Evolutionary conservation across 1,140 invertebrate species (phyloP), one percentile per base, ranked within the genome.

Genomic region (Drosophila melanica): DNA sequence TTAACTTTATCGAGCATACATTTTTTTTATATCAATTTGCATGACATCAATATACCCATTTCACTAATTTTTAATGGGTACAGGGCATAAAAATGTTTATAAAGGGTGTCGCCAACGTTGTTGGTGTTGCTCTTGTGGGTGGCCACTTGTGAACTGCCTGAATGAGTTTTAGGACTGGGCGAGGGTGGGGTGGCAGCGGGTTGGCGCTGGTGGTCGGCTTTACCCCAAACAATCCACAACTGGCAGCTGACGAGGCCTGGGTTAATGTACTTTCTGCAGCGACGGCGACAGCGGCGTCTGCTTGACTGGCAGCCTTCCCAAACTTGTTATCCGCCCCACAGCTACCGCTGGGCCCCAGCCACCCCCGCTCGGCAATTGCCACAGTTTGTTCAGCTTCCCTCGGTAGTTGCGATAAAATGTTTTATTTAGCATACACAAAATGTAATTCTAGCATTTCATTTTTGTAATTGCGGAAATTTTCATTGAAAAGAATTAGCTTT

Each of bases 391-490:
- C 47, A 54, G 42, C 58, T 47, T 45, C 59, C 59, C 59, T 47
- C 57, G 27, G 35, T 12, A n/a, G 42, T 65, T 35, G 44, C 65
- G 20, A 70, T 70, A 75, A 75, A 70, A 70, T 75, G 67, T 75
- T 75, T 75, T 75, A 75, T 70, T 70, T 75, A 75, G 67, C 54
- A 45, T 54, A 55, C 71, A 62, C 64, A 75, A 66, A 79, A 73
- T 84, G 75, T 67, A 62, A 72, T 76, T 80, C 77, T 80, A 79
- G 76, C 84, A 87, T 87, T 89, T 89, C 82, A 80, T 77, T 89
- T 79, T 63, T 77, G 62, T 77, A 79, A 89, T 84, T 87, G 84
- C 77, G 84, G 84, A 87, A 84, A 87, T 89, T 87, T 87, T 89
- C 84, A 87, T 87, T 87, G 84, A 87, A 89, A 84, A 67, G 65